Conservation (phyloP, 2,888 invertebrate species). For the Macrophya annulata region DNA sequence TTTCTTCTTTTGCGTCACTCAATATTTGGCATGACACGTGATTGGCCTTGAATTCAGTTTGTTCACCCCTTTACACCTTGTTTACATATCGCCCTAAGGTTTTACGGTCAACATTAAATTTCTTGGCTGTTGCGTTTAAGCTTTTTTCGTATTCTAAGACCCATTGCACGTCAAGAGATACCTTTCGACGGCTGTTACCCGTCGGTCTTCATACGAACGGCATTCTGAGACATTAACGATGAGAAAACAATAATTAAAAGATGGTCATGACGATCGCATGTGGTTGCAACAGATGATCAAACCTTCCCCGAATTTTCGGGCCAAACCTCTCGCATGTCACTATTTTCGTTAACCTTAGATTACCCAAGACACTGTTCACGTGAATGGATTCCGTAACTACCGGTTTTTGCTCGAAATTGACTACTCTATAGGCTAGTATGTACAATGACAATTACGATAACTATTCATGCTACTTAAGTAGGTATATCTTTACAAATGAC, state of each 20-base stretch:
- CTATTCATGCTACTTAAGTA: neutral
- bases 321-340: neutral
- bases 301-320: neutral
- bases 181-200: conserved; percentile 15
- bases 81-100: conserved; percentile 12
- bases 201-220: conserved; percentile 21
- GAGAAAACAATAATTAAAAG: neutral
- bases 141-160: conserved; percentile 11
- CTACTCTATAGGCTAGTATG: neutral
- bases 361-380: conserved; percentile 8
- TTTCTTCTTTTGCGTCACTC: neutral
- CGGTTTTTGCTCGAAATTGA: neutral
- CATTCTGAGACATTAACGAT: conserved; percentile 2
- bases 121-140: neutral
- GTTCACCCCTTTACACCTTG: conserved; percentile 17
- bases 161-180: conserved; percentile 4
- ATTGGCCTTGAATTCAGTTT: neutral
- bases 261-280: neutral
- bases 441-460: neutral
- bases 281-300: neutral
- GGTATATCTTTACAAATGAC: neutral
- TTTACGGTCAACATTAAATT: neutral
- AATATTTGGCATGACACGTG: conserved; percentile 18
- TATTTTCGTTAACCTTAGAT: neutral
- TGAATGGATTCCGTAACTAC: neutral